Conservation (phyloP, 1,140 invertebrate species). For the Galendromus occidentalis region DNA sequence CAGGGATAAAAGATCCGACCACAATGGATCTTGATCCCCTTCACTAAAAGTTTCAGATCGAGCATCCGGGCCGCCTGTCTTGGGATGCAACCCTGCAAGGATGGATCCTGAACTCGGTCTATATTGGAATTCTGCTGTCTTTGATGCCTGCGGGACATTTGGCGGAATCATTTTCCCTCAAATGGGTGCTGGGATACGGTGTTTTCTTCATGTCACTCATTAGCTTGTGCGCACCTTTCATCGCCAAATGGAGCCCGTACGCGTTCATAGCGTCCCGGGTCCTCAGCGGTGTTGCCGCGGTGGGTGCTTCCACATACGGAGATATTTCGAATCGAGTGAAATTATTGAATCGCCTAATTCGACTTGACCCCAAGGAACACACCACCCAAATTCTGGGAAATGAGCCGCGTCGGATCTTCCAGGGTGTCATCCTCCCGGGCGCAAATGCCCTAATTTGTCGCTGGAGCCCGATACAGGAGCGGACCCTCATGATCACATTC, state of each 20-base stretch:
- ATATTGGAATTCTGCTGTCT: background rate
- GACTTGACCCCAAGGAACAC: no score
- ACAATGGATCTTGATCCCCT: no score
- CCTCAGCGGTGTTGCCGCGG: background rate
- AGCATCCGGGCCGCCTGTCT: no score
- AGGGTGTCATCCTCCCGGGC: background rate
- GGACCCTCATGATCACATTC: background rate
- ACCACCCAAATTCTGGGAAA: no score
- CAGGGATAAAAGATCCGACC: no score
- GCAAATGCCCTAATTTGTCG: background rate
- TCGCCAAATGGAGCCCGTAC: background rate
- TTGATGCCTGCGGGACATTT: background rate
- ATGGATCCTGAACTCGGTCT: constrained; percentile 2
- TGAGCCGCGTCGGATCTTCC: background rate
- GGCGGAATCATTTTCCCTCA: background rate
- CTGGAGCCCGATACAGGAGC: constrained; percentile 2
- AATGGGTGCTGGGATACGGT: constrained; percentile 1
- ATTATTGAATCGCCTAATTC: no score
- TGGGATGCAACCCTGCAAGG: background rate
- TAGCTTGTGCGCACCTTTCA: background rate
- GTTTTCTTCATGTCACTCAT: constrained; percentile 1
- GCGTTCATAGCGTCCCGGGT: background rate
- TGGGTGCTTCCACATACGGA: no score
- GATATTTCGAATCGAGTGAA: no score
- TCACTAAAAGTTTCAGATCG: no score